Percentiles rank a stretch among this genome's conserved stretches.
Evolutionary conservation across 2,797 vertebrate species (phyloP).

Genomic region (Peromyscus nudipes): DNA sequence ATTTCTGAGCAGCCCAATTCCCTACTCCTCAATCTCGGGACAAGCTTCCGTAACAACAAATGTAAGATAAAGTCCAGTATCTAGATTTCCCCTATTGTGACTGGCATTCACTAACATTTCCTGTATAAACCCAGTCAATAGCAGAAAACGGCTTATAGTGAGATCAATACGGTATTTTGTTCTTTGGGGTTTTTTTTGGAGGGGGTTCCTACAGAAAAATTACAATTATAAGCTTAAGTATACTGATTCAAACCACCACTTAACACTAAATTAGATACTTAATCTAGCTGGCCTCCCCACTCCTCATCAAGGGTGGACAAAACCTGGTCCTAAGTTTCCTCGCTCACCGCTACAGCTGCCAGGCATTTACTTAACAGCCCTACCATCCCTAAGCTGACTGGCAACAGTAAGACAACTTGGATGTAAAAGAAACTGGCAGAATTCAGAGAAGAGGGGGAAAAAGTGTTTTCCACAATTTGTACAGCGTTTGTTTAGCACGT

Average conservation of each 20-base stretch:
- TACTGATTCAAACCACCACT: conserved; percentile 50
- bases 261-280: conserved; percentile 61
- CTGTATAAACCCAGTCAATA: conserved; percentile 43
- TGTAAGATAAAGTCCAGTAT: conserved; percentile 31
- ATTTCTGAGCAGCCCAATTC: conserved; percentile 25
- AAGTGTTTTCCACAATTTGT: conserved; percentile 74
- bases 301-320: not conserved
- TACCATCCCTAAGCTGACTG: conserved; percentile 66
- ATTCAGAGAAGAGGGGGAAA: not conserved
- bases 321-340: conserved; percentile 60
- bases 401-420: conserved; percentile 73
- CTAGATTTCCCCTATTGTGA: conserved; percentile 6
- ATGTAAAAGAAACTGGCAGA: conserved; percentile 76
- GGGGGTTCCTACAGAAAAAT: conserved; percentile 48
- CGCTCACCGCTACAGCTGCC: conserved; percentile 63
- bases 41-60: not conserved
- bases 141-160: conserved; percentile 70
- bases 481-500: conserved; percentile 70
- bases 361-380: conserved; percentile 71
- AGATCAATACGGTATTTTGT: conserved; percentile 51
- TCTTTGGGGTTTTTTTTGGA: not conserved
- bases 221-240: conserved; percentile 54
- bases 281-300: conserved; percentile 42
- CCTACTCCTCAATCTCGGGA: conserved; percentile 5
- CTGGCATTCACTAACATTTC: conserved; percentile 51